A percentile compares a stretch with the other conserved stretches of the same genome.
phyloP scores from a whole-genome alignment of 2,113 vertebrate genomes.

The Narcine bancroftii region DNA sequence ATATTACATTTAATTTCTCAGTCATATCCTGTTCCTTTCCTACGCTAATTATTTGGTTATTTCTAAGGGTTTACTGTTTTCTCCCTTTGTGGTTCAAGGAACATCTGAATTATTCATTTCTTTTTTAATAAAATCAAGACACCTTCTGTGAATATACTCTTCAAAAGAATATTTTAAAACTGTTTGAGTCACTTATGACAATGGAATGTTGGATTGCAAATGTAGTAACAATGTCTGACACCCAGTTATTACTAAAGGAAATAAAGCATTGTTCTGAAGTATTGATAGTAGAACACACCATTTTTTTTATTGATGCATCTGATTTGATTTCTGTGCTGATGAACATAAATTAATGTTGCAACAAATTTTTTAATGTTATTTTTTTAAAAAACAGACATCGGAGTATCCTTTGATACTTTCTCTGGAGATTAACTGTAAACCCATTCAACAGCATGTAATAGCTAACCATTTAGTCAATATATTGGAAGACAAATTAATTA shows the following conservation, averaged over 20 bases:
- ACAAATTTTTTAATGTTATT: neutral
- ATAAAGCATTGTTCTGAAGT: neutral
- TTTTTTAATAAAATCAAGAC: neutral
- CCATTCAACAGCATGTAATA: conserved; percentile 70
- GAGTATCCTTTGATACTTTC: conserved; percentile 76
- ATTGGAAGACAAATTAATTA: conserved; percentile 63
- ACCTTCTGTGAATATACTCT: neutral
- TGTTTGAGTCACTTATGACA: neutral
- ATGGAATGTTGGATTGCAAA: neutral
- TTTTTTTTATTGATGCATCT: neutral
- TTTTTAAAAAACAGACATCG: conserved; percentile 60
- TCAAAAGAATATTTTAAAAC: neutral
- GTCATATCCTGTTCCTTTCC: neutral
- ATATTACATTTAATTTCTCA: neutral
- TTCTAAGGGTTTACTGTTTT: neutral
- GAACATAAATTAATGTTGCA: neutral
- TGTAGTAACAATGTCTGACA: neutral
- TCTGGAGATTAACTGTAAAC: conserved; percentile 78
- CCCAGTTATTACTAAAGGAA: neutral
- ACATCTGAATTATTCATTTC: neutral
- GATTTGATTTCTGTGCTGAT: neutral
- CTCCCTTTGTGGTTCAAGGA: neutral
- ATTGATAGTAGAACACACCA: neutral
- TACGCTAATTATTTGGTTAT: neutral
- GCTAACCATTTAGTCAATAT: conserved; percentile 57